Base-by-base conservation (phyloP, 2,888 invertebrate species). In the Stenolophus ochropezus region DNA sequence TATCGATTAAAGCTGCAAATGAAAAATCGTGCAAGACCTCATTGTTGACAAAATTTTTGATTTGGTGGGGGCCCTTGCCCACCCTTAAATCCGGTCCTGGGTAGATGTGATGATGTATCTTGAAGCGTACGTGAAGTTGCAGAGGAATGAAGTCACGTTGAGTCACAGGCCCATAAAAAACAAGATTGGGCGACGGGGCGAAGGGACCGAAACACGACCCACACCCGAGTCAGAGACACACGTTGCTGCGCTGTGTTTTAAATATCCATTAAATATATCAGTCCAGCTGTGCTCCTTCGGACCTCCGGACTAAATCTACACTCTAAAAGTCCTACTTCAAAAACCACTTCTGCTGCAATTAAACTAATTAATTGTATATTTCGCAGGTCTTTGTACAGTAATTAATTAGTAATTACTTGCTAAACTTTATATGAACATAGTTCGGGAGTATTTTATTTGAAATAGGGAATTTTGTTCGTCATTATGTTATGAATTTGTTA, bases 211-310 rank as follows among this genome's bases (percentile, higher is more conserved):
- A 4, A 61, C 56, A 23, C 61, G 33, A 61, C 61, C 8, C 53
- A 61, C 23, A 23, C 61, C 27, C 33, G 18, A 14, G 33, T 33
- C 42, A 65, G 33, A 42, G 16, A 42, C 42, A 42, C 69, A 47
- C 69, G 69, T 25, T 6, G 14, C 23, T 14, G 61, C 25, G n/a
- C 61, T 23, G 69, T 69, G 69, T 69, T 69, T 69, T 69, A 69
- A 69, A 69, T 69, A 69, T 69, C 69, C 69, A 69, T 69, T 69
- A 69, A 69, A 69, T 42, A 14, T 18, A 42, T 6, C 69, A 16
- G 69, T 69, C 69, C 69, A 69, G 69, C 69, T 69, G 69, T 1
- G 33, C 20, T 20, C 20, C 8, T 1, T 2, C 6, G 16, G 33
- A n/a, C 33, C 33, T n/a, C n/a, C n/a, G n/a, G n/a, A n/a, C n/a